phyloP scores from a whole-genome alignment of 2,797 vertebrate species.

The Rhinoraja longicauda region DNA sequence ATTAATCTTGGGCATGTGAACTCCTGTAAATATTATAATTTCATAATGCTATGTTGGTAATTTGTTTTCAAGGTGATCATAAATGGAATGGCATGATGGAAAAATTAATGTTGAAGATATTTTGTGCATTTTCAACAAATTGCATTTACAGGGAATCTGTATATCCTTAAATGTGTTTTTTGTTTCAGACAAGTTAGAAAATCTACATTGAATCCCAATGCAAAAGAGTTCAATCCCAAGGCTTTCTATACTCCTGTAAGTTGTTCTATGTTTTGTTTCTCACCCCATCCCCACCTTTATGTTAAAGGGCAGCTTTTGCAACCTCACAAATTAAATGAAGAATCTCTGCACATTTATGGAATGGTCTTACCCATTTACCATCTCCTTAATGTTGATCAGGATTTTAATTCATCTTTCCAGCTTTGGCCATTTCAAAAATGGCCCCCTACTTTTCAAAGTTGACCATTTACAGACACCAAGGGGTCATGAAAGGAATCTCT shows the following conservation, averaged over 20 bases:
- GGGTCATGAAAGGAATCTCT: not conserved
- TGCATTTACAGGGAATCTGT: not conserved
- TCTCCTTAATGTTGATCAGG: not conserved
- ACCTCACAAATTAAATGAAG: not conserved
- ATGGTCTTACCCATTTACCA: too few relatives aligned
- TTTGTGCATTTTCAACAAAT: not conserved
- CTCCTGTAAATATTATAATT: not conserved
- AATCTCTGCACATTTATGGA: not conserved
- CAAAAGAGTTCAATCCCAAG: conserved; percentile 96
- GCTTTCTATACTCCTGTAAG: conserved; percentile 83
- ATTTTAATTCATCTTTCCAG: not conserved
- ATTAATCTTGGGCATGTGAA: not conserved
- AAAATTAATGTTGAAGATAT: not conserved
- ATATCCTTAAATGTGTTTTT: conserved; percentile 40
- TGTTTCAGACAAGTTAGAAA: conserved; percentile 86
- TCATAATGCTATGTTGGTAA: not conserved
- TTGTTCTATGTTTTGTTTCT: conserved; percentile 38
- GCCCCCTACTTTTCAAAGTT: not conserved
- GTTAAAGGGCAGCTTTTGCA: not conserved
- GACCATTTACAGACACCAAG: not conserved
- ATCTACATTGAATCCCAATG: conserved; percentile 95
- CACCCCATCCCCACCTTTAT: too few relatives aligned
- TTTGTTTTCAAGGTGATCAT: not conserved
- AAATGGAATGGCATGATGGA: not conserved
- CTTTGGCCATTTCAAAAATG: not conserved